phyloP scores from a whole-genome alignment of 1,140 invertebrate species.

The Lasioglossum albipes region DNA sequence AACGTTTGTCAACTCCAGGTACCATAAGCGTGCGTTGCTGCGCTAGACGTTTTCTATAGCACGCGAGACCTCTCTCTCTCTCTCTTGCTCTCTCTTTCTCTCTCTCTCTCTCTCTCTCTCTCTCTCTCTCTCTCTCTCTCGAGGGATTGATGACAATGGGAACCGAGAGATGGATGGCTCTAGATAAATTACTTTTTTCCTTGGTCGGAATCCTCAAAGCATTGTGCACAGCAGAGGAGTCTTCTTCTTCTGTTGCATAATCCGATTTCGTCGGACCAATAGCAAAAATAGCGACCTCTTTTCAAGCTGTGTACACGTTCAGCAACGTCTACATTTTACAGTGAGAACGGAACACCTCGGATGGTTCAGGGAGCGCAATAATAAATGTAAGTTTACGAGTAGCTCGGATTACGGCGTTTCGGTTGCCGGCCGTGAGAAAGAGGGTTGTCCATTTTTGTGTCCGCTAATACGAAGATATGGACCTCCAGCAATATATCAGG shows the following conservation, averaged over 20 bases:
- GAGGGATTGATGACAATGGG: constrained; percentile 2
- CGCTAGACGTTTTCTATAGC: neutral
- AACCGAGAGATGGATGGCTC: neutral
- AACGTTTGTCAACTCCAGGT: constrained; percentile 14
- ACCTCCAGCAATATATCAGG: constrained; percentile 49
- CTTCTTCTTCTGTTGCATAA: too few species aligned
- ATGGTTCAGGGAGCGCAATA: neutral
- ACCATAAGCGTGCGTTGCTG: neutral
- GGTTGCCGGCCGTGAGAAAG: constrained; percentile 6
- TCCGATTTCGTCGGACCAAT: too few species aligned
- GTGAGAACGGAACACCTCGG: too few species aligned
- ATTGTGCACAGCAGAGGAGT: too few species aligned
- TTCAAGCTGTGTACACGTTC: too few species aligned
- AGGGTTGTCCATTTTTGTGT: constrained; percentile 33
- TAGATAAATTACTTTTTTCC: neutral
- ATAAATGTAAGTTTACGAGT: constrained; percentile 13
- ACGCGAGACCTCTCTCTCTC: neutral
- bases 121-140: too few species aligned
- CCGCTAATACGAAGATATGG: constrained; percentile 44
- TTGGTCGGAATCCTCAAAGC: neutral
- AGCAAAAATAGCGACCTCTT: too few species aligned
- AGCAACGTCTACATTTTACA: too few species aligned
- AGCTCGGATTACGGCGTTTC: neutral
- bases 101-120: too few species aligned
- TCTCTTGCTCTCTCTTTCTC: too few species aligned